These are phyloP conservation scores for Vanessa cardui DNA, from an alignment of 2,888 invertebrate species.

Conservation along the genomic window DNA sequence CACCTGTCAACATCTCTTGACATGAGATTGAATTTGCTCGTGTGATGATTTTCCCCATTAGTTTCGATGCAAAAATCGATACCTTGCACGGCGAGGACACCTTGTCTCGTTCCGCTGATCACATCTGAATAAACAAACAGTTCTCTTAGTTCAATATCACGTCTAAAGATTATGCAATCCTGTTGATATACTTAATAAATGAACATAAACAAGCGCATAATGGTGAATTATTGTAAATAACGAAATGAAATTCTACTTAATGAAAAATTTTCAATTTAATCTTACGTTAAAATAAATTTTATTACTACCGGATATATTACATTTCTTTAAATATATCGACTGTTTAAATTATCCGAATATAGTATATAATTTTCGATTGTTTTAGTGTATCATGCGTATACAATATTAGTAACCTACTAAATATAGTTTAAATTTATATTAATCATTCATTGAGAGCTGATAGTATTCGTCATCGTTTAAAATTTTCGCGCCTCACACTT, in stretches of 20 bases:
- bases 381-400: too few species aligned
- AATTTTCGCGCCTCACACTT: constrained; percentile 46
- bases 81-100: constrained; percentile 86
- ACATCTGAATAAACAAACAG: constrained; percentile 64
- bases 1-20: constrained; percentile 81
- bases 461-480: constrained; percentile 50
- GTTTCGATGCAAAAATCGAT: constrained; percentile 88
- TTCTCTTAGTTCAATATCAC: not conserved
- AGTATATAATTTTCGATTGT: too few species aligned
- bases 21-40: constrained; percentile 90
- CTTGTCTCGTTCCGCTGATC: constrained; percentile 73
- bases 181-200: not conserved
- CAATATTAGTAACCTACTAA: not conserved
- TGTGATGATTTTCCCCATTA: constrained; percentile 90
- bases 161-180: not conserved
- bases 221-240: not conserved
- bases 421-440: constrained; percentile 1
- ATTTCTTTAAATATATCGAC: too few species aligned
- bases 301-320: too few species aligned
- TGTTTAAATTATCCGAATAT: too few species aligned
- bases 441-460: constrained; percentile 12
- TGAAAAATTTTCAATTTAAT: too few species aligned
- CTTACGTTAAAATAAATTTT: too few species aligned
- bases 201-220: not conserved
- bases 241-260: too few species aligned